A percentile compares a stretch with the other conserved stretches of the same genome.
phyloP scores from a whole-genome alignment of 2,113 vertebrate genomes.

The Noturus placidus region DNA sequence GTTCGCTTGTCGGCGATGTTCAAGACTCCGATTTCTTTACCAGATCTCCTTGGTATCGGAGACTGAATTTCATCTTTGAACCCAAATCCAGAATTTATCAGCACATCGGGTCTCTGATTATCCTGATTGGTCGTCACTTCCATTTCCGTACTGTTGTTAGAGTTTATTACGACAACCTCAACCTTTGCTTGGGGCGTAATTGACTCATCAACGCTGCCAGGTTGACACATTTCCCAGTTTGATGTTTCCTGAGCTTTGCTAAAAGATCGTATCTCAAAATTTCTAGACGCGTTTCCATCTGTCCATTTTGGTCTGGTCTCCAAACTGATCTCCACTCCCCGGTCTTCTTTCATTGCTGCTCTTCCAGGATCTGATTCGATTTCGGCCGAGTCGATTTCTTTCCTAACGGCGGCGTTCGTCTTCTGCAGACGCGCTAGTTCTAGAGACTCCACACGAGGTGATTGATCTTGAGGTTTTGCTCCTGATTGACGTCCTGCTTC shows the following conservation, averaged over 20 bases:
- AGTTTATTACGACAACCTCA: background rate
- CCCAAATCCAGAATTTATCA: constrained; percentile 9
- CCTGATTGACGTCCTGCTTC: constrained; percentile 20
- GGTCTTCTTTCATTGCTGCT: background rate
- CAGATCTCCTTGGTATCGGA: background rate
- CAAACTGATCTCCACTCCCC: background rate
- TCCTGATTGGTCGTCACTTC: background rate
- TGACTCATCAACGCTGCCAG: background rate
- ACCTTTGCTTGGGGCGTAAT: background rate
- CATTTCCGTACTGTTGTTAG: background rate
- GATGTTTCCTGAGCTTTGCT: background rate
- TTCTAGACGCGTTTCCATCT: constrained; percentile 10
- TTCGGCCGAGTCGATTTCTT: constrained; percentile 2
- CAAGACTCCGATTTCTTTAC: background rate
- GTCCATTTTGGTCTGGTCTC: background rate
- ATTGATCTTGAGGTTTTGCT: constrained; percentile 17
- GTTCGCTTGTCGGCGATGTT: background rate
- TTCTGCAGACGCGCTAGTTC: background rate
- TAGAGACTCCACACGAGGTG: background rate
- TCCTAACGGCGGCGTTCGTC: background rate
- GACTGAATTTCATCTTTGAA: background rate
- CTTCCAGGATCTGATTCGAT: background rate
- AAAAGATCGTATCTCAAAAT: constrained; percentile 15
- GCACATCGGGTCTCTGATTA: background rate
- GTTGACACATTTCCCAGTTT: background rate